Base-by-base conservation (phyloP, 1,140 invertebrate genomes). In the Drosophila sucinea region DNA sequence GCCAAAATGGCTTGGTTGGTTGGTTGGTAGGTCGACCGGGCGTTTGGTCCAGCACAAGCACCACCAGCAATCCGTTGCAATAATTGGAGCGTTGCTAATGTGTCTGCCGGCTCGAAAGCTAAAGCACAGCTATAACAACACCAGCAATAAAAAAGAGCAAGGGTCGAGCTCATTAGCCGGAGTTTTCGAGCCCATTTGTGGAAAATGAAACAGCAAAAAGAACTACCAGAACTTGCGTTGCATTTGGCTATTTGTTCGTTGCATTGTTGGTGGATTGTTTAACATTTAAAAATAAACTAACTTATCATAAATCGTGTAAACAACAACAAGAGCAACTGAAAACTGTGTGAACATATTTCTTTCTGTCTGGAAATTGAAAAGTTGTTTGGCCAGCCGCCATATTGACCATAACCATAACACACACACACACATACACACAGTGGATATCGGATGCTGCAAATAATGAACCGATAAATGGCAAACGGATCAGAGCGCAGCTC, bases 361-460 rank as follows among this genome's bases (percentile, higher is more conserved):
- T 41, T 54, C 41, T 60, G 33, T 60, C 51, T 77, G 67, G 67
- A 86, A 86, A 90, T 87, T 89, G 84, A 87, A 87, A 89, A 87
- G 84, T 87, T 87, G 84, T 87, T 89, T 87, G 84, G 63, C 72
- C 83, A 70, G 82, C 75, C 76, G 73, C 55, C 8, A 47, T 68
- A 70, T 83, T 87, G 83, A 73, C 84, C 84, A 87, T 87, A 87
- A 84, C 83, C 81, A 86, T 85, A 85, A 79, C 77, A 89, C 80
- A 68, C 47, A 30, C 6, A 67, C 44, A 29, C 33, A 44, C 38
- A 56, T 38, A 70, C 41, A 32, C 60, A 70, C 44, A 47, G 61
- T 65, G 62, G 62, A 32, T 55, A 70, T 70, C 41, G 63, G 40
- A 71, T 58, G 56, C 40, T 56, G 67, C 32, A 30, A 60, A 51